Conservation (phyloP, 2,888 invertebrate genomes). For the Synanthedon andrenaeformis region DNA sequence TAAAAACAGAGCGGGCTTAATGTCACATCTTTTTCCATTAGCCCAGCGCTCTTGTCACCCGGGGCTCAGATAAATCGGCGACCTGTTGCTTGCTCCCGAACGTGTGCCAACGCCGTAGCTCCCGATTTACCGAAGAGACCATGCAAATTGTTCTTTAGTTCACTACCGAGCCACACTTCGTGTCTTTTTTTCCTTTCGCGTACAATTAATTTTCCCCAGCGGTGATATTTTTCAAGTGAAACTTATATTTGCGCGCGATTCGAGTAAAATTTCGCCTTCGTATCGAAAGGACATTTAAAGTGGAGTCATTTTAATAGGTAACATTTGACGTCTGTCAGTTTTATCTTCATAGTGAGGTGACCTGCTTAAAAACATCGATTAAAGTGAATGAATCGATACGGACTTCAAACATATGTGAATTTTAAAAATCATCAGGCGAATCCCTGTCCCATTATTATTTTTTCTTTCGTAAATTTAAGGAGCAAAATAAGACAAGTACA, state of each 20-base stretch:
- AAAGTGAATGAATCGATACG: too few relatives aligned
- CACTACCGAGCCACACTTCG: conserved; percentile 6
- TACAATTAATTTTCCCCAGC: neutral
- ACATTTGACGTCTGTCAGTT: too few relatives aligned
- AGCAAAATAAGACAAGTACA: too few relatives aligned
- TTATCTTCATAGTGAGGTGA: too few relatives aligned
- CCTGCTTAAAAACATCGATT: too few relatives aligned
- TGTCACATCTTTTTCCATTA: conserved; percentile 59
- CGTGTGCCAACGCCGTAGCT: conserved; percentile 26
- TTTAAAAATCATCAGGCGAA: too few relatives aligned
- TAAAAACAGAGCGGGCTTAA: conserved; percentile 35
- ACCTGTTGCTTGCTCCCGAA: conserved; percentile 47
- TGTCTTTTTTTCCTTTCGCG: neutral
- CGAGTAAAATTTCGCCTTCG: neutral
- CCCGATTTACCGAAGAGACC: conserved; percentile 25
- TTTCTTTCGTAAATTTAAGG: too few relatives aligned
- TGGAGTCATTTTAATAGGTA: too few relatives aligned
- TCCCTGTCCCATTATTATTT: too few relatives aligned
- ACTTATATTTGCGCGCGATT: too few relatives aligned
- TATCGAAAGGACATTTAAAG: neutral
- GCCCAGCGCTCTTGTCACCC: conserved; percentile 31
- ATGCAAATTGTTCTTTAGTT: conserved; percentile 53
- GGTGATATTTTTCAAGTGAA: neutral
- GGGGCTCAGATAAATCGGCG: conserved; percentile 35
- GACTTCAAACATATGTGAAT: too few relatives aligned